These are phyloP conservation scores for Spodoptera frugiperda DNA, from an alignment of 1,140 invertebrate species.

Conservation along the genomic window DNA sequence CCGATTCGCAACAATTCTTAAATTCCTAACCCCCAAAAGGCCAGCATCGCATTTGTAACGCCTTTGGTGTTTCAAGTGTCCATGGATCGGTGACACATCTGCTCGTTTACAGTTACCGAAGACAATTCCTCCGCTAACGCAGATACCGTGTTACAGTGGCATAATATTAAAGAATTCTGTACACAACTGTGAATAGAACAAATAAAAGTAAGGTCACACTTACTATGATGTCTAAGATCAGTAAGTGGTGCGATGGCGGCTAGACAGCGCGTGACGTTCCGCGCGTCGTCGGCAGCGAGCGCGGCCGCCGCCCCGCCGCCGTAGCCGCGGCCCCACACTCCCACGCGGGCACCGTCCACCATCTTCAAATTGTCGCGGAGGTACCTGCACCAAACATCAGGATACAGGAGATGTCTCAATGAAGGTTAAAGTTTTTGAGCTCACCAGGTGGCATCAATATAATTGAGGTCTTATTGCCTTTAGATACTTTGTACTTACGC, in stretches of 20 bases:
- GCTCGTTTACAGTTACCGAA: too few relatives aligned
- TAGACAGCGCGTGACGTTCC: conserved; percentile 91
- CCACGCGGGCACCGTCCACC: conserved; percentile 91
- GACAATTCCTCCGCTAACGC: too few relatives aligned
- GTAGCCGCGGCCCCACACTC: conserved; percentile 90
- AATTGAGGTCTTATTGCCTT: background rate
- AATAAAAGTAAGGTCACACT: too few relatives aligned
- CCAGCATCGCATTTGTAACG: too few relatives aligned
- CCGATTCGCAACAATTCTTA: too few relatives aligned
- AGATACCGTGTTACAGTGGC: too few relatives aligned
- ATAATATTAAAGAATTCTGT: too few relatives aligned
- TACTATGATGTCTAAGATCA: conserved; percentile 93
- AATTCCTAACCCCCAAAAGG: too few relatives aligned
- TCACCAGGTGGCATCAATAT: background rate
- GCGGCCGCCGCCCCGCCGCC: conserved; percentile 91
- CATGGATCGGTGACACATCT: too few relatives aligned
- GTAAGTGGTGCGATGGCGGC: conserved; percentile 93
- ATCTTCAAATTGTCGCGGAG: conserved; percentile 91
- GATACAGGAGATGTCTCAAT: background rate
- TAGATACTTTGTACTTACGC: conserved; percentile 86
- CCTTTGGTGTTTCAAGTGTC: too few relatives aligned
- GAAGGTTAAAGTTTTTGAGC: too few relatives aligned
- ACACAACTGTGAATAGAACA: too few relatives aligned
- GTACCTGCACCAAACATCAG: conserved; percentile 84
- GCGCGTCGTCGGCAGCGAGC: conserved; percentile 90